Conservation (phyloP, 2,113 vertebrate species). For the Alethe castanea region DNA sequence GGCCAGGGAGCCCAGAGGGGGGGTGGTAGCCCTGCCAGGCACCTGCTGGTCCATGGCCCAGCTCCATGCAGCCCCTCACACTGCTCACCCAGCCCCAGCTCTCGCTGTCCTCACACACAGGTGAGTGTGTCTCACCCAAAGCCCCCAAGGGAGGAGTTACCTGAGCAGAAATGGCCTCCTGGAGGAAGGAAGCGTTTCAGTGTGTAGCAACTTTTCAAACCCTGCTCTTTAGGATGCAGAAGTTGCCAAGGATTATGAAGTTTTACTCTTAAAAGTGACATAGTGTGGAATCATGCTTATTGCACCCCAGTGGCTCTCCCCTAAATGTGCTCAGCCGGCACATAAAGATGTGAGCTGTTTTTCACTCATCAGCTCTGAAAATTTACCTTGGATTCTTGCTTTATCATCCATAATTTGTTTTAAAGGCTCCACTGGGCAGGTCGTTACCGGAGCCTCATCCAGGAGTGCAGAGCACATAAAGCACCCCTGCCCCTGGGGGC, state of each 20-base stretch:
- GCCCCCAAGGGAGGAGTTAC: background rate
- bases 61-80: fast-evolving
- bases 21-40: background rate
- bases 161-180: background rate
- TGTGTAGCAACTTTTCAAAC: background rate
- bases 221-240: background rate
- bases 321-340: background rate
- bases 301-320: background rate
- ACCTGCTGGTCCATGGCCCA: too few species aligned
- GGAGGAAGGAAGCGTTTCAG: background rate
- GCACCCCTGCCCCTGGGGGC: fast-evolving
- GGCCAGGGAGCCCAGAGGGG: fast-evolving
- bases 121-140: background rate
- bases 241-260: constrained; percentile 19
- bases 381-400: constrained; percentile 33
- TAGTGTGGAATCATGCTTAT: background rate
- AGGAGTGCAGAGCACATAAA: background rate
- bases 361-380: background rate
- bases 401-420: background rate
- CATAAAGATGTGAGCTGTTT: constrained; percentile 20
- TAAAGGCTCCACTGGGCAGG: background rate
- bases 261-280: constrained; percentile 27
- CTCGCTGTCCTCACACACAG: fast-evolving
- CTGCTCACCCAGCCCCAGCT: background rate
- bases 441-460: background rate